Conservation (phyloP, 2,888 invertebrate species). For the Cantharis flavilabris region DNA sequence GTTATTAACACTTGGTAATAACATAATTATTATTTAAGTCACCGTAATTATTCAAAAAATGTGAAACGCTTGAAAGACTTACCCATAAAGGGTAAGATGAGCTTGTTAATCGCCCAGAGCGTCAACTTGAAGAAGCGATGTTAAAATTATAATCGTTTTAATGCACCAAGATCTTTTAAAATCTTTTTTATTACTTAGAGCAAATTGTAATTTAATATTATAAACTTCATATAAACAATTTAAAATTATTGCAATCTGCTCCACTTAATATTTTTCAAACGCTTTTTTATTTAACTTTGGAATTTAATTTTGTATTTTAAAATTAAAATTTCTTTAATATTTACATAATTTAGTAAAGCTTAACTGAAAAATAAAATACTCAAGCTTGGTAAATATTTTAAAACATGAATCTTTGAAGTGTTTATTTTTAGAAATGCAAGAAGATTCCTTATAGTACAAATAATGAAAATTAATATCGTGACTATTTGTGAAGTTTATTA, state of each 20-base stretch:
- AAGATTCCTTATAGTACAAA: background rate
- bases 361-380: background rate
- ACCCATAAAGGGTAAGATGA: background rate
- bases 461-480: background rate
- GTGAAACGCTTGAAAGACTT: background rate
- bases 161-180: background rate
- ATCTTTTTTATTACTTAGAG: background rate
- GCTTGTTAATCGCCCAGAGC: background rate
- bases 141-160: background rate
- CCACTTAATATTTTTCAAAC: background rate
- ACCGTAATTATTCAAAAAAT: background rate
- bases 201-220: background rate
- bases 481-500: no score
- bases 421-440: background rate
- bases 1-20: background rate
- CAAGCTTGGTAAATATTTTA: background rate
- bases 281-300: background rate
- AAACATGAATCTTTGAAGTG: background rate
- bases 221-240: background rate
- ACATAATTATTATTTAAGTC: background rate
- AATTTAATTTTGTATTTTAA: background rate
- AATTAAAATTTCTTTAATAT: background rate
- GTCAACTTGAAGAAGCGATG: constrained; percentile 2
- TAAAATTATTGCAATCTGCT: background rate
- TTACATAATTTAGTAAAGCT: background rate